Evolutionary conservation across 23 tunicate genomes (phyloP), one percentile per base, ranked within the genome.

Genomic region (Ascidia mentula): DNA sequence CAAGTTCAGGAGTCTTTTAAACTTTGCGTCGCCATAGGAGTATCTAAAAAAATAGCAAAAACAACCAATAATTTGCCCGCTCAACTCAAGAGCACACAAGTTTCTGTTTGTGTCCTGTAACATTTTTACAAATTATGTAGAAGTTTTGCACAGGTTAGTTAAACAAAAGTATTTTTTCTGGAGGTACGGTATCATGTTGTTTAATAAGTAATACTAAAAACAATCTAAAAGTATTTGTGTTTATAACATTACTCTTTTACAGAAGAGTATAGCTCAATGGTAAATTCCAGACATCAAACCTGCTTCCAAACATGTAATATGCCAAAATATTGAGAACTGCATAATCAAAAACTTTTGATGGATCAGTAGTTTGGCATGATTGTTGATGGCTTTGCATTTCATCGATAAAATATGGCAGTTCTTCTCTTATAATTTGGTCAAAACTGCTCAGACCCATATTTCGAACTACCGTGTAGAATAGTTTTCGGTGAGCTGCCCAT

Each of bases 401-500:
- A 0, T 71, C 69, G 22, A 70, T 75, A 18, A 81, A 31, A 39
- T 70, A 81, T 6, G 46, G 61, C 37, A 40, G 35, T 81, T 81
- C 85, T 6, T 42, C 72, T 24, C 39, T 70, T 30, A 81, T 72
- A 0, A 46, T 40, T 22, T 70, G 37, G 32, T 37, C 85, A 39
- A 72, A 32, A 36, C 39, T 42, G 12, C 53, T 31, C 1, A 9
- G 46, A 0, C 77, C 77, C 85, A 70, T 71, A 1, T 70, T 72
- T 35, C 75, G 77, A 76, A 81, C 71, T 9, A 45, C 76, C 24
- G 53, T 36, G 37, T 81, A 17, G 53, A 81, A 81, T 1, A 81
- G 18, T 39, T 81, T 81, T 20, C 85, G 77, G 12, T 81, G 61
- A 8, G 85, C 85, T 8, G 46, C 53, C 85, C 85, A 81, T 69